Base-by-base conservation (phyloP, 2,888 invertebrate genomes). In the Margaritifera margaritifera region DNA sequence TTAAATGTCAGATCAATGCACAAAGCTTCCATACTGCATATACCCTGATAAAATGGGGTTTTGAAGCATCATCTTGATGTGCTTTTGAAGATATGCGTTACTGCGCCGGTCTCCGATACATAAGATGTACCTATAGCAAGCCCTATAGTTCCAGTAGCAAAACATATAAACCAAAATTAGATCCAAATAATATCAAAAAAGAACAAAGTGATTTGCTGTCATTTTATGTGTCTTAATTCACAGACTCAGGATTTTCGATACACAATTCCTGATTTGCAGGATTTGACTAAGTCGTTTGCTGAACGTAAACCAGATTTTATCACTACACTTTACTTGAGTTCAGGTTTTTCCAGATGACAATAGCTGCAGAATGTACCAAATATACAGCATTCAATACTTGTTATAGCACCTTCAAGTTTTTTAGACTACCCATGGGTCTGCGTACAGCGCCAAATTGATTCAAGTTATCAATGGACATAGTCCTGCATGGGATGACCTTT, bases 251-350 rank as follows among this genome's bases (percentile, higher is more conserved):
- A 62, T n/a, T 72, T 68, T 50, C 20, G 54, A 20, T 72, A 64
- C 27, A 51, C 62, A 20, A 65, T 72, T 54, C 66, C 68, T 4
- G 62, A 68, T 55, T 52, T 72, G 5, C 66, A 68, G 42, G 72
- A 66, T 25, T 54, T 68, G 19, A 65, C 68, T 3, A 62, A 72
- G 64, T 72, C 68, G 11, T 68, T 65, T 51, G 24, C 64, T 18
- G 50, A 68, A 4, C n/a, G 50, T n/a, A 56, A 50, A 19, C 72
- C 68, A 27, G 68, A 68, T 19, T 72, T 31, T 52, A 51, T 65
- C 6, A 58, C 66, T 15, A 56, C 65, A 1, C 57, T 69, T 54
- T 65, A 69, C 56, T 61, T 69, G 25, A 60, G 61, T 19, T 65
- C 54, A n/a, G 69, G 69, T 20, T 62, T 69, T 60, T n/a, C n/a